These are phyloP conservation scores for Bolborhynchus lineola DNA, from an alignment of 2,113 vertebrate genomes.

Conservation along the genomic window DNA sequence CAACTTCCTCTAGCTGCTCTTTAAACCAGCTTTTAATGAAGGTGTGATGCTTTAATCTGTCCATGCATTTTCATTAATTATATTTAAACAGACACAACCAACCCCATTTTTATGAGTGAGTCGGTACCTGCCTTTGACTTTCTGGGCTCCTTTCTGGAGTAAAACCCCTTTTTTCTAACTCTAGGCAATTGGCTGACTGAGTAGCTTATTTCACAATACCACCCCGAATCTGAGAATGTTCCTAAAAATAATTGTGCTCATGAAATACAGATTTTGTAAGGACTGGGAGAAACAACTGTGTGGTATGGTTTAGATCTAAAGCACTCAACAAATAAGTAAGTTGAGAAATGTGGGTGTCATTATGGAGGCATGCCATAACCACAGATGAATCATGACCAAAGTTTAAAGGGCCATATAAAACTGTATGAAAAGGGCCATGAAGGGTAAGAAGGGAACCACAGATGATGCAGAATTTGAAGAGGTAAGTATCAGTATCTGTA, in stretches of 20 bases:
- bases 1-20: background rate
- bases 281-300: conserved; percentile 6
- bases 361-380: conserved; percentile 10
- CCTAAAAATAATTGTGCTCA: background rate
- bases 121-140: background rate
- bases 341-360: conserved; percentile 33
- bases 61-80: background rate
- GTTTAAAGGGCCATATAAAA: background rate
- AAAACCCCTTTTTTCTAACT: background rate
- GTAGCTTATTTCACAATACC: background rate
- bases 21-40: background rate
- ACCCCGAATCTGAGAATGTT: background rate
- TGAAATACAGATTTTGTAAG: conserved; percentile 28
- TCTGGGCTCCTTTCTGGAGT: background rate
- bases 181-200: background rate
- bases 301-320: conserved; percentile 26
- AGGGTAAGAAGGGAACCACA: background rate
- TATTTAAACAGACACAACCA: background rate
- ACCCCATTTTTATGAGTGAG: background rate
- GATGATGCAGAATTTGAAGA: background rate
- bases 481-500: background rate
- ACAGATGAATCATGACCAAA: conserved; percentile 14
- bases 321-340: conserved; percentile 12
- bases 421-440: background rate
- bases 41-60: background rate